Evolutionary conservation across 2,797 vertebrate genomes (phyloP).

Genomic region (Acrossocheilus wenchowensis): DNA sequence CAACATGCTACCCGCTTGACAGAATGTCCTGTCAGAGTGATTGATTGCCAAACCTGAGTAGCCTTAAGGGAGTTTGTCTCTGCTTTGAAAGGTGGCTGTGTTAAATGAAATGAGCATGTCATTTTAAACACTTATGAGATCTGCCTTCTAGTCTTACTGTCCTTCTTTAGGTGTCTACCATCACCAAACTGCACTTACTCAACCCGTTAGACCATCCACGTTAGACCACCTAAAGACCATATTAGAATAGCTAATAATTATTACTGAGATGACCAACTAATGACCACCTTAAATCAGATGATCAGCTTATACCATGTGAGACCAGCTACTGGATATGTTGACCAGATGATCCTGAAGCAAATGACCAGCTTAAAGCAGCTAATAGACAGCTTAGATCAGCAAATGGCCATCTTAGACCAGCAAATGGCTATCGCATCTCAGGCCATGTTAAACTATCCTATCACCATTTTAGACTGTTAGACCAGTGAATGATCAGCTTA

Average conservation of each 20-base stretch:
- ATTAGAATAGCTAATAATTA: background rate
- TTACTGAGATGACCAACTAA: background rate
- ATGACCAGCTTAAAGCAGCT: background rate
- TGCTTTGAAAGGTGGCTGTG: background rate
- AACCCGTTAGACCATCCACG: background rate
- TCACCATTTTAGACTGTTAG: background rate
- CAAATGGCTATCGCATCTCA: background rate
- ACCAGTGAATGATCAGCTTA: background rate
- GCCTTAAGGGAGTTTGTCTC: background rate
- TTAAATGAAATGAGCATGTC: background rate
- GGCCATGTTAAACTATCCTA: background rate
- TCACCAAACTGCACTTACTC: conserved; percentile 45
- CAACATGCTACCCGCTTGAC: background rate
- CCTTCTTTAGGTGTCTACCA: background rate
- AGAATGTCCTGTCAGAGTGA: background rate
- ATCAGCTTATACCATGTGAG: background rate
- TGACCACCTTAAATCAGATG: background rate
- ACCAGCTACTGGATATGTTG: background rate
- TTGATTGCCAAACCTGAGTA: conserved; percentile 21
- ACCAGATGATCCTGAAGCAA: background rate
- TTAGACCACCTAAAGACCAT: background rate
- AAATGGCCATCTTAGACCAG: too few species aligned
- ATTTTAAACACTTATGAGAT: conserved; percentile 13
- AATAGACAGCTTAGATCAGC: background rate
- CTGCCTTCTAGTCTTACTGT: background rate